Evolutionary conservation across 2,888 invertebrate species (phyloP).

Genomic region (Agrotis clavis): DNA sequence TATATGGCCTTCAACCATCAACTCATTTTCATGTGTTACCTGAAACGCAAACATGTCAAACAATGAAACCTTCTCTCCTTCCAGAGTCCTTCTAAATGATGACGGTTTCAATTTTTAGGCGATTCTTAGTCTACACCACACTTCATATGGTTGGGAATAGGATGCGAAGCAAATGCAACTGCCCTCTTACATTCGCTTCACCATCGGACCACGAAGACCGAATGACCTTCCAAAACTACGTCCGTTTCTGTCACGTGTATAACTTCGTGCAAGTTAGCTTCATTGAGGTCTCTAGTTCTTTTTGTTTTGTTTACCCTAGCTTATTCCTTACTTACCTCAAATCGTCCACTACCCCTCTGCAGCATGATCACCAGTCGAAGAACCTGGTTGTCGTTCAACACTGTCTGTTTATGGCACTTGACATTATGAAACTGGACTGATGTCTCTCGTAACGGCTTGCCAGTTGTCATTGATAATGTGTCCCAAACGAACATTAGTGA

Average conservation of each 20-base stretch:
- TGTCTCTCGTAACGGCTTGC: conserved; percentile 12
- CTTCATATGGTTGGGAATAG: too few species aligned
- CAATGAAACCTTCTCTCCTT: background rate
- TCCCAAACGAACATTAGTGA: conserved; percentile 24
- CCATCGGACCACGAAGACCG: too few species aligned
- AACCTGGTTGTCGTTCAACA: background rate
- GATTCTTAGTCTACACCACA: too few species aligned
- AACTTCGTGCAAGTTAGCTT: too few species aligned
- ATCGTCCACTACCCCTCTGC: conserved; percentile 18
- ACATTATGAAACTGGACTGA: conserved; percentile 24
- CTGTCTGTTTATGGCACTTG: conserved; percentile 11
- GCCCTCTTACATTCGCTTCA: too few species aligned
- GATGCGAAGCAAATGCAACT: too few species aligned
- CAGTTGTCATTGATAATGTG: conserved; percentile 17
- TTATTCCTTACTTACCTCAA: conserved; percentile 69
- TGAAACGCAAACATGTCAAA: background rate
- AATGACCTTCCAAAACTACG: too few species aligned
- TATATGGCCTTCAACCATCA: conserved; percentile 4
- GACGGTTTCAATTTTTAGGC: too few species aligned
- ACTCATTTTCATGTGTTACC: conserved; percentile 5
- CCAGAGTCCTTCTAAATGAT: background rate
- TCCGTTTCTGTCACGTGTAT: too few species aligned
- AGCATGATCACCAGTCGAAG: conserved; percentile 17
- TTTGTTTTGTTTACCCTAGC: too few species aligned
- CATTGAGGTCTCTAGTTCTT: too few species aligned